phyloP scores from a whole-genome alignment of 2,113 vertebrate species.

The Dunckerocampus dactyliophorus region DNA sequence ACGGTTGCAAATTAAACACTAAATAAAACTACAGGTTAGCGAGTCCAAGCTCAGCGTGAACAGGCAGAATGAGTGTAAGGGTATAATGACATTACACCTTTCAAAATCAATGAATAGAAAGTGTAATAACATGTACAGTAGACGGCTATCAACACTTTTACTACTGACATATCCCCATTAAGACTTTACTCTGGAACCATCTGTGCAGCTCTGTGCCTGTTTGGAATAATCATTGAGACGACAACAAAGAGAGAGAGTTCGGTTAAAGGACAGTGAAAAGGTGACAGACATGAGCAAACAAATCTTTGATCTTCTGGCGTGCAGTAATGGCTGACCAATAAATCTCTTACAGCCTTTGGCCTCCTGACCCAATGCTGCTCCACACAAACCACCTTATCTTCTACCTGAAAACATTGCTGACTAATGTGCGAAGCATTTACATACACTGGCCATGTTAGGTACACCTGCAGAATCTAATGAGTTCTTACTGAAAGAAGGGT shows the following conservation, averaged over 20 bases:
- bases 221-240: conserved; percentile 45
- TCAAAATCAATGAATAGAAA: conserved; percentile 43
- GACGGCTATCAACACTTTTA: conserved; percentile 30
- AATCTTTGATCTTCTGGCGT: conserved; percentile 55
- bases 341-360: conserved; percentile 50
- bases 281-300: conserved; percentile 42
- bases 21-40: conserved; percentile 34
- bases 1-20: conserved; percentile 23
- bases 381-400: neutral
- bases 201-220: conserved; percentile 14
- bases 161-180: conserved; percentile 8
- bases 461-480: neutral
- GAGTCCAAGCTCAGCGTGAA: conserved; percentile 36
- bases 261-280: conserved; percentile 18
- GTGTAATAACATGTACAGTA: conserved; percentile 9
- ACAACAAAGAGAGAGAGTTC: neutral
- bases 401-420: conserved; percentile 11
- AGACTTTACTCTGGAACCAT: conserved; percentile 19
- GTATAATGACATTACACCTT: conserved; percentile 27
- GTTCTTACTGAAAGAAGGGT: neutral
- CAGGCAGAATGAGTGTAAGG: conserved; percentile 22
- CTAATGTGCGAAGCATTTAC: neutral
- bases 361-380: conserved; percentile 50
- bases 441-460: neutral
- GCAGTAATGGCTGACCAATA: conserved; percentile 49